Percentiles rank a stretch among this genome's conserved stretches.
Evolutionary conservation across 2,797 vertebrate species (phyloP).

Genomic region (Thaleichthys pacificus): DNA sequence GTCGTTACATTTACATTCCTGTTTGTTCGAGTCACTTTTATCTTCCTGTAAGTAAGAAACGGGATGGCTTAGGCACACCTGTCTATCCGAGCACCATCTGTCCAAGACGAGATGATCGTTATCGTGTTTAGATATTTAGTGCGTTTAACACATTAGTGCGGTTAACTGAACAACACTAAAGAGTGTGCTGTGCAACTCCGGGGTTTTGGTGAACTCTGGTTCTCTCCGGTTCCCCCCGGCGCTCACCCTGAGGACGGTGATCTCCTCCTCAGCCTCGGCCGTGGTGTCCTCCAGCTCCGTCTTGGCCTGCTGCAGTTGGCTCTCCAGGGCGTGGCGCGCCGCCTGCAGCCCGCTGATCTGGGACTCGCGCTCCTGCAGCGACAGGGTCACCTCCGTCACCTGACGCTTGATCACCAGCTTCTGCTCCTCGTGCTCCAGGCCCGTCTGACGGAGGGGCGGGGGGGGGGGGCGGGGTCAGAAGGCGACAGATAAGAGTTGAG

Average conservation of each 20-base stretch:
- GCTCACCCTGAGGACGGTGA: slow-evolving; percentile 90
- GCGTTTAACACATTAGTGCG: too few species aligned
- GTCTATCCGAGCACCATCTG: too few species aligned
- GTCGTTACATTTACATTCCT: not conserved
- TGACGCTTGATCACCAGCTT: slow-evolving; percentile 94
- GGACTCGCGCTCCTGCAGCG: slow-evolving; percentile 91
- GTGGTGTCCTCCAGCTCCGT: slow-evolving; percentile 95
- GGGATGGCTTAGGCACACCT: too few species aligned
- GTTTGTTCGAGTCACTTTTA: too few species aligned
- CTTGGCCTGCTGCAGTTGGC: slow-evolving; percentile 91
- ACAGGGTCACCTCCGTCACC: slow-evolving; percentile 90
- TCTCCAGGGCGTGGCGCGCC: slow-evolving; percentile 87
- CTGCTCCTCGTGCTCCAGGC: slow-evolving; percentile 91
- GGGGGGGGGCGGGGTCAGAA: not conserved
- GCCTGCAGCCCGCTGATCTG: slow-evolving; percentile 90
- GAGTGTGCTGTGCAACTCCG: not conserved
- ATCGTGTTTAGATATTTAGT: too few species aligned
- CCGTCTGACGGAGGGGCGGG: slow-evolving; percentile 72
- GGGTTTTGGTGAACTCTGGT: too few species aligned
- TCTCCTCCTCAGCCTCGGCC: slow-evolving; percentile 94
- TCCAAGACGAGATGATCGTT: too few species aligned
- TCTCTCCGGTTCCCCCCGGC: not conserved
- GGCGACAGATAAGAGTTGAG: not conserved
- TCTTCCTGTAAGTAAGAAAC: too few species aligned
- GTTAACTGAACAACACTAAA: too few species aligned